Conservation (phyloP, 2,113 vertebrate species). For the Eptesicus fuscus region DNA sequence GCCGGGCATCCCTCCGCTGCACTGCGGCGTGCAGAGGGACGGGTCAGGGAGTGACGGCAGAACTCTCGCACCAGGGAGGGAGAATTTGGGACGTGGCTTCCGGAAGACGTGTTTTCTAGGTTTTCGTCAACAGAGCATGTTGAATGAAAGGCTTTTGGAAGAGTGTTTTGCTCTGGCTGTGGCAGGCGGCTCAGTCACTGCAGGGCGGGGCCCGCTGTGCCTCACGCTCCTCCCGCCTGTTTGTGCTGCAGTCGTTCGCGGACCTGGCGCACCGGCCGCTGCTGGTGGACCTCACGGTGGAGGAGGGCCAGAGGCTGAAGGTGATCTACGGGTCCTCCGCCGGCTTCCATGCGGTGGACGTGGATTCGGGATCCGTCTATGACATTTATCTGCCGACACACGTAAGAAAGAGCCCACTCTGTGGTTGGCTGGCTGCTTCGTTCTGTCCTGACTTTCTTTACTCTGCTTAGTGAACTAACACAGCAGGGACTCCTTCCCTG, state of each 20-base stretch:
- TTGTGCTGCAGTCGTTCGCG: slow-evolving; percentile 90
- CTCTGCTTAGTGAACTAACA: slow-evolving; percentile 61
- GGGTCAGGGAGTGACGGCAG: neutral
- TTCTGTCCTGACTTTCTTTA: slow-evolving; percentile 59
- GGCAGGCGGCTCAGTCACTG: neutral
- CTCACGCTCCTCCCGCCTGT: slow-evolving; percentile 25
- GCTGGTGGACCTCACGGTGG: slow-evolving; percentile 96
- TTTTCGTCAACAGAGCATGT: neutral
- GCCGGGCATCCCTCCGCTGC: neutral
- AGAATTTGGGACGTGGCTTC: neutral
- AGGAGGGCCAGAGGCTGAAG: slow-evolving; percentile 98
- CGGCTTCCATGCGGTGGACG: slow-evolving; percentile 97
- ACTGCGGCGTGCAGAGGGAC: neutral
- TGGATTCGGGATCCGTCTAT: slow-evolving; percentile 97
- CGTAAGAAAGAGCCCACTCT: slow-evolving; percentile 84
- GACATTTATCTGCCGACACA: slow-evolving; percentile 99
- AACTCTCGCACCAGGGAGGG: neutral
- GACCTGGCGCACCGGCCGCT: slow-evolving; percentile 96
- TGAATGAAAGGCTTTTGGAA: neutral
- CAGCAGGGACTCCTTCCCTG: slow-evolving; percentile 44
- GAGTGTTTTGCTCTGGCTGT: neutral
- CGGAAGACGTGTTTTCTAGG: neutral
- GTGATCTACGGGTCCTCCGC: slow-evolving; percentile 97
- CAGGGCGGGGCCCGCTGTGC: neutral
- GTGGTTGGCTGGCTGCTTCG: slow-evolving; percentile 68